phyloP scores from a whole-genome alignment of 2,888 invertebrate species.

The Eristalinus aeneus region DNA sequence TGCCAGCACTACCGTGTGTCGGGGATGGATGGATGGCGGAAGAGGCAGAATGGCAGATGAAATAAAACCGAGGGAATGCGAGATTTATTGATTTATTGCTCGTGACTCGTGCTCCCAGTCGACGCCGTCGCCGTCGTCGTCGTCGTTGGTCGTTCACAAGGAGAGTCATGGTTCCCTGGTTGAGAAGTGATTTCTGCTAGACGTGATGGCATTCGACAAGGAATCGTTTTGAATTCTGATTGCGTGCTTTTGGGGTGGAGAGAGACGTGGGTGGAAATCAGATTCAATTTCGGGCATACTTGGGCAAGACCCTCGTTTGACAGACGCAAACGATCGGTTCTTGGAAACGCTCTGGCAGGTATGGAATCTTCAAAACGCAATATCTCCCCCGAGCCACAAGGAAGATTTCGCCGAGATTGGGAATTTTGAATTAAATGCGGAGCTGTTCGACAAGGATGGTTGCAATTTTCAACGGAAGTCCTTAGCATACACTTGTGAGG shows the following conservation, averaged over 20 bases:
- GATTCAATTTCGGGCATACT: too few species aligned
- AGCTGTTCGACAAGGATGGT: too few species aligned
- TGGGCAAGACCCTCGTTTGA: too few species aligned
- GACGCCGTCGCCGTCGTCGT: too few species aligned
- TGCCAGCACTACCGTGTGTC: background rate
- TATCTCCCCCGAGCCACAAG: too few species aligned
- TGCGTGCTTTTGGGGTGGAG: background rate
- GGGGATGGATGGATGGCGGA: background rate
- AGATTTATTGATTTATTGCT: slow-evolving; percentile 22
- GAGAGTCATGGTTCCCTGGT: background rate
- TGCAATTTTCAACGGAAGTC: too few species aligned
- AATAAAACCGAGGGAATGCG: background rate
- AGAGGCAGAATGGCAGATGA: background rate
- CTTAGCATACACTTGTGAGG: too few species aligned
- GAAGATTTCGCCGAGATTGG: too few species aligned
- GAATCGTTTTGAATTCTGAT: background rate
- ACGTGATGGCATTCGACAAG: background rate
- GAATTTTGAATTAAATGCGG: too few species aligned
- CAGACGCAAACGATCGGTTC: too few species aligned
- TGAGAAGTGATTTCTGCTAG: background rate
- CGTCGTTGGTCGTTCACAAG: background rate
- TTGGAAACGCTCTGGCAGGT: too few species aligned
- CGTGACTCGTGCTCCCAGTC: background rate
- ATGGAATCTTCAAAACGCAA: too few species aligned
- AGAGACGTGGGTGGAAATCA: background rate